phyloP scores from a whole-genome alignment of 2,888 invertebrate genomes.

The Hyposoter dolosus region DNA sequence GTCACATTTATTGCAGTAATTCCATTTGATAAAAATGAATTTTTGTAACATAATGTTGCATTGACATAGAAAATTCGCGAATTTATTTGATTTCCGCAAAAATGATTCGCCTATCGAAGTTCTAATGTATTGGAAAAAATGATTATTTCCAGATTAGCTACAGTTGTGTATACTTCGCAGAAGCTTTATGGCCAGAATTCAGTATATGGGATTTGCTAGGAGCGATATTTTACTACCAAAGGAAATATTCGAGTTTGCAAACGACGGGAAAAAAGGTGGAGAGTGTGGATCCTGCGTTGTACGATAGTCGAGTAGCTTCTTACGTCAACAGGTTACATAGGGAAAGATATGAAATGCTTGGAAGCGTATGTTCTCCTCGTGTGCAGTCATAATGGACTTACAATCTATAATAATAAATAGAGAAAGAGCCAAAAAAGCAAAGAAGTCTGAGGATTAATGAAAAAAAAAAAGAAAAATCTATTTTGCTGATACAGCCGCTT shows the following conservation, averaged over 20 bases:
- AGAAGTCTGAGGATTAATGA: neutral
- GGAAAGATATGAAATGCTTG: slow-evolving; percentile 71
- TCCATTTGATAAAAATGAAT: too few species aligned
- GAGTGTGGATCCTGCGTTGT: slow-evolving; percentile 64
- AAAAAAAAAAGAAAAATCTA: neutral
- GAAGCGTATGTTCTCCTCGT: slow-evolving; percentile 61
- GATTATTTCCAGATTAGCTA: slow-evolving; percentile 88
- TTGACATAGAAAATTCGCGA: neutral
- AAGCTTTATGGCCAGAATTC: slow-evolving; percentile 98
- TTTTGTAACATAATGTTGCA: too few species aligned
- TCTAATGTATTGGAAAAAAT: neutral
- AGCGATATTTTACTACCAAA: slow-evolving; percentile 95
- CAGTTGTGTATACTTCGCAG: slow-evolving; percentile 94
- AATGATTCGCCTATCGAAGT: neutral
- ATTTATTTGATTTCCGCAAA: neutral
- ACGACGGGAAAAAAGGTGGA: slow-evolving; percentile 62
- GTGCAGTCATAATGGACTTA: slow-evolving; percentile 32
- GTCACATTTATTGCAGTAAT: too few species aligned
- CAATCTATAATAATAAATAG: slow-evolving; percentile 12
- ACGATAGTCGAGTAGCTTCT: slow-evolving; percentile 73
- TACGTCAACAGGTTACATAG: slow-evolving; percentile 76
- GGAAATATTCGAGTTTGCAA: slow-evolving; percentile 81
- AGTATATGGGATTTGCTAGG: slow-evolving; percentile 95
- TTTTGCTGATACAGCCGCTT: neutral
- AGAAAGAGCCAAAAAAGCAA: slow-evolving; percentile 39